A percentile compares a stretch with the other conserved stretches of the same genome.
Evolutionary conservation across 2,888 invertebrate species (phyloP).

Genomic region (Leucania comma): DNA sequence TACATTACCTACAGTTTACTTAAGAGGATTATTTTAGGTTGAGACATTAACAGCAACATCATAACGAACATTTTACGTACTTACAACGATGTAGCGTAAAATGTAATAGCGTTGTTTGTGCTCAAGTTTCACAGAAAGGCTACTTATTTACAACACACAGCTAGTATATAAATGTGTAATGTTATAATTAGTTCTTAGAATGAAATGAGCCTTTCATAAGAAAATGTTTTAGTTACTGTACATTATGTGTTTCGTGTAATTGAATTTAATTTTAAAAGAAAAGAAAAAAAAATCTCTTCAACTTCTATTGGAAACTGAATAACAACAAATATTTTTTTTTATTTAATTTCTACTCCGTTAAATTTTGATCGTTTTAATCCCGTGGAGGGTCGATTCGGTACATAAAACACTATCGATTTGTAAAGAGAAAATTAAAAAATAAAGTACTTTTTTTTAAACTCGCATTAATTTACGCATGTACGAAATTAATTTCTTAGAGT

Average conservation of each 20-base stretch:
- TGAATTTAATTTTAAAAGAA: constrained; percentile 4
- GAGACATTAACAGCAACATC: constrained; percentile 35
- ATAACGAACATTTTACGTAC: constrained; percentile 35
- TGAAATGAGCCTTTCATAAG: constrained; percentile 4
- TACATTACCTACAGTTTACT: constrained; percentile 56
- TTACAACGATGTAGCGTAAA: constrained; percentile 29
- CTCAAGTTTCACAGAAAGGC: constrained; percentile 38
- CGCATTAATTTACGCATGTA: too few relatives aligned
- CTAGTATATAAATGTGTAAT: neutral
- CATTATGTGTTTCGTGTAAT: neutral
- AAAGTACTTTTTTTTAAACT: too few relatives aligned
- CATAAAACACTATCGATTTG: too few relatives aligned
- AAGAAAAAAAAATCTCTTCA: neutral
- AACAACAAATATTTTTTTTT: too few relatives aligned
- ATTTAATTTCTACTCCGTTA: too few relatives aligned
- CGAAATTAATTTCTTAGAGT: too few relatives aligned
- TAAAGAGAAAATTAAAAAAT: too few relatives aligned
- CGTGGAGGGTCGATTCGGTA: too few relatives aligned
- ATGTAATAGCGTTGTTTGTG: constrained; percentile 31
- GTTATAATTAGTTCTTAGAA: constrained; percentile 5
- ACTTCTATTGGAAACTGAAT: too few relatives aligned
- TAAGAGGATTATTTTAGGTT: constrained; percentile 58
- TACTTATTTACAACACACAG: constrained; percentile 15
- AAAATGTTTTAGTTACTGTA: neutral
- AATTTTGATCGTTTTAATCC: too few relatives aligned